Percentiles rank a stretch among this genome's conserved stretches.
phyloP scores from a whole-genome alignment of 2,888 invertebrate genomes.

The Acheta domesticus region DNA sequence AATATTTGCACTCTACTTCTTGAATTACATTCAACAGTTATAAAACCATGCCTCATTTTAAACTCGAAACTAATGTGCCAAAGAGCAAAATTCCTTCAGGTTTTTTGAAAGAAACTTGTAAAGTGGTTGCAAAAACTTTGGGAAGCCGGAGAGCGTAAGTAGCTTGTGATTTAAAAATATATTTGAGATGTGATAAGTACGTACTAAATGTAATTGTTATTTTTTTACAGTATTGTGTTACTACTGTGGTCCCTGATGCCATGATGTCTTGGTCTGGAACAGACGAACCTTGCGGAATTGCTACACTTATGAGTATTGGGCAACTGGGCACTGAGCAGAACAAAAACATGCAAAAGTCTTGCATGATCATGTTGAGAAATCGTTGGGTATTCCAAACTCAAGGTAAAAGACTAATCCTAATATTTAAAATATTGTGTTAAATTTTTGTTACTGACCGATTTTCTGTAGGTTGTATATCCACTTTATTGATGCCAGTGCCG shows the following conservation, averaged over 20 bases:
- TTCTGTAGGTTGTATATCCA: slow-evolving; percentile 63
- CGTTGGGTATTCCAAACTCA: slow-evolving; percentile 44
- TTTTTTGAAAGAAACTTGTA: slow-evolving; percentile 55
- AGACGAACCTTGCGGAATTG: slow-evolving; percentile 61
- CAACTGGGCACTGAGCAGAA: slow-evolving; percentile 62
- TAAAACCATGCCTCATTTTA: slow-evolving; percentile 60
- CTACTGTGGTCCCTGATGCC: slow-evolving; percentile 45
- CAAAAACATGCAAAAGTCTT: slow-evolving; percentile 60
- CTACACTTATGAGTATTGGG: slow-evolving; percentile 64
- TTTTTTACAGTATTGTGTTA: slow-evolving; percentile 18
- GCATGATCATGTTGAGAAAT: slow-evolving; percentile 55
- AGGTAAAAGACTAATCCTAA: not conserved
- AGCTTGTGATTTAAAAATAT: not conserved
- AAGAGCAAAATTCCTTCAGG: slow-evolving; percentile 56
- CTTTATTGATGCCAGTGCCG: slow-evolving; percentile 57
- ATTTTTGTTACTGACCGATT: slow-evolving; percentile 24
- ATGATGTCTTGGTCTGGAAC: slow-evolving; percentile 64
- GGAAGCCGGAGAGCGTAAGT: slow-evolving; percentile 60
- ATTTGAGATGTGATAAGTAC: too few species aligned
- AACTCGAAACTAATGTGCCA: slow-evolving; percentile 61
- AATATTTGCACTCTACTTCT: too few species aligned
- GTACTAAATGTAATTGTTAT: not conserved
- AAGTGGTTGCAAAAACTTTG: slow-evolving; percentile 56
- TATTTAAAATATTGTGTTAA: not conserved
- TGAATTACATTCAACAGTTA: slow-evolving; percentile 21